Base-by-base conservation (phyloP, 2,888 invertebrate species). In the Pterobdella sp. region DNA sequence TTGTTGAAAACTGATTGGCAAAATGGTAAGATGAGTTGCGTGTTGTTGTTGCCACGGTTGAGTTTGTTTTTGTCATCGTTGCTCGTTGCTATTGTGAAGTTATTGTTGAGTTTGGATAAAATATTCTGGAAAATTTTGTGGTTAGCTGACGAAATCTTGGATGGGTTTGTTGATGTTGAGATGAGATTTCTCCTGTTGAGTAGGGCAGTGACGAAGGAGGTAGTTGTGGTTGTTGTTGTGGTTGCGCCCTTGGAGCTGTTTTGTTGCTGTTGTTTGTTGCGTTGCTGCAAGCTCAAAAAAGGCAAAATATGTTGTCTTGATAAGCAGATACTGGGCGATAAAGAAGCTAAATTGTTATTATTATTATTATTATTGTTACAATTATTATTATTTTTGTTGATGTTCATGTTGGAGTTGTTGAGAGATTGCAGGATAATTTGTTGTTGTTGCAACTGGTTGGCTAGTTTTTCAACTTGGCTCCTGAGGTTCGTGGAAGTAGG, bases 251-350 rank as follows among this genome's bases (percentile, higher is more conserved):
- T n/a, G n/a, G n/a, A n/a, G n/a, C n/a, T n/a, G n/a, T n/a, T n/a
- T 56, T 56, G 60, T 56, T 56, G 42, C 64, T 72, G 64, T 56
- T 56, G 60, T 56, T 56, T 22, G n/a, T 56, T 56, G 60, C 26
- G 60, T 3, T 56, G 60, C 26, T 56, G 60, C 60, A 56, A 22
- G n/a, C 60, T 26, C 14, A 56, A 31, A 2, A 65, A 22, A 65
- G 32, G n/a, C 10, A 34, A 34, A 65, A 65, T 35, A 31, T 65
- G 26, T 10, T 65, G 34, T 34, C 65, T 65, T 3, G 65, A 65
- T 2, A 65, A 22, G 32, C 65, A 34, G 4, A 34, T 29, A 31
- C 32, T 65, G n/a, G 65, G 14, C 3, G 32, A 34, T 29, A 34
- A 34, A n/a, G 4, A 29, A 31, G 32, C 3, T 31, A 34, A 65